Base-by-base conservation (phyloP, 2,888 invertebrate genomes). In the Drosophila flavopinicola region DNA sequence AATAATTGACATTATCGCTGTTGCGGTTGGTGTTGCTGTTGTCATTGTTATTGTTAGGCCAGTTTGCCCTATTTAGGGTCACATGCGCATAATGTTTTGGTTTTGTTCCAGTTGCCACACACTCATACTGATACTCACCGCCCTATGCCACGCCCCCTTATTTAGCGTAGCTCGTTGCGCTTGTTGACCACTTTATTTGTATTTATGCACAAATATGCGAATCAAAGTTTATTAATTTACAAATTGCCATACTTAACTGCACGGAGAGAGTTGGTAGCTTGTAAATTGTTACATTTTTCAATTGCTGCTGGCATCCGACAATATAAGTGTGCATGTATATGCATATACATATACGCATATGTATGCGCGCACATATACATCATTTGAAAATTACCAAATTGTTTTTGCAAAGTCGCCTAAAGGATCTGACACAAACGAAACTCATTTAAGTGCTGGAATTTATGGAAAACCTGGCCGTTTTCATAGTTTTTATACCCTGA, bases 211-310 rank as follows among this genome's bases (percentile, higher is more conserved):
- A 79, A 68, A 72, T 77, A 76, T 67, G 60, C 64, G 49, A 73
- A 76, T 76, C 60, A 72, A 72, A 79, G 76, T 76, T 76, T 76
- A 79, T 76, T 76, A 79, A 79, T 76, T 76, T 60, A 79, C 80
- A 76, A 76, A 72, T 76, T 75, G 66, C 63, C 60, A 59, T 56
- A 64, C 57, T 71, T 58, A 71, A 60, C 59, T 27, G 54, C 35
- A 33, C n/a, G 20, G 2, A 20, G 9, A 15, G 32, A 27, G 39
- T n/a, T 29, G 29, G 6, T 10, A 1, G n/a, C 6, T 7, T 11
- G 9, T 25, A 42, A 54, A 38, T 45, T 45, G 41, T 20, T 13
- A 29, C 1, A 13, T 39, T 41, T 33, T 13, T 6, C 9, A 20
- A 37, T 13, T 7, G 56, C 45, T 32, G 17, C 7, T 7, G 44